Percentiles rank a stretch among this genome's conserved stretches.
Evolutionary conservation across 2,113 vertebrate species (phyloP).

Genomic region (Indicator indicator): DNA sequence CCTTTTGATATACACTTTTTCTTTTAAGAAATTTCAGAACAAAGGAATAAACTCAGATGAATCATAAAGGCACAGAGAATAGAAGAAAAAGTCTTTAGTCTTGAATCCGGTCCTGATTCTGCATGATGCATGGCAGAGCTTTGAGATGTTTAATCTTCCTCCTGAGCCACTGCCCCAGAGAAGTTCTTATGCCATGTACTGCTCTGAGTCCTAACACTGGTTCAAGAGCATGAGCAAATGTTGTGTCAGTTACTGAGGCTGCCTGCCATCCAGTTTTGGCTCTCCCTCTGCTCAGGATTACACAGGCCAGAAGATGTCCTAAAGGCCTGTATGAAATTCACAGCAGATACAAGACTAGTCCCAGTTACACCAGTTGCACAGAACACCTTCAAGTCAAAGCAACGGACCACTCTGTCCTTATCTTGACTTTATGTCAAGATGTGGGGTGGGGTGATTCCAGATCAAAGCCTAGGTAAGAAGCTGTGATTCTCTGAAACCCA

Average conservation of each 20-base stretch:
- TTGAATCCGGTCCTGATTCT: background rate
- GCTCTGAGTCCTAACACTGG: background rate
- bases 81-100: background rate
- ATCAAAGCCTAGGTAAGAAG: background rate
- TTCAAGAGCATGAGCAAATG: background rate
- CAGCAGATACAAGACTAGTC: rapidly evolving
- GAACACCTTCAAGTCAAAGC: background rate
- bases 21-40: conserved; percentile 38
- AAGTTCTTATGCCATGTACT: background rate
- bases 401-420: background rate
- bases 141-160: background rate
- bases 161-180: background rate
- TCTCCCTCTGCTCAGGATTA: background rate
- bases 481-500: background rate
- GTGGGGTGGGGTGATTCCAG: background rate
- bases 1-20: conserved; percentile 15
- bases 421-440: background rate
- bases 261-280: rapidly evolving
- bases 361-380: background rate
- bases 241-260: rapidly evolving
- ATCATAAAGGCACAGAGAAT: conserved; percentile 20
- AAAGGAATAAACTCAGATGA: conserved; percentile 46
- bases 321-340: background rate
- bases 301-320: background rate
- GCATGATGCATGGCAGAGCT: background rate